Evolutionary conservation across 2,113 vertebrate species (phyloP).

Genomic region (Neotoma lepida): DNA sequence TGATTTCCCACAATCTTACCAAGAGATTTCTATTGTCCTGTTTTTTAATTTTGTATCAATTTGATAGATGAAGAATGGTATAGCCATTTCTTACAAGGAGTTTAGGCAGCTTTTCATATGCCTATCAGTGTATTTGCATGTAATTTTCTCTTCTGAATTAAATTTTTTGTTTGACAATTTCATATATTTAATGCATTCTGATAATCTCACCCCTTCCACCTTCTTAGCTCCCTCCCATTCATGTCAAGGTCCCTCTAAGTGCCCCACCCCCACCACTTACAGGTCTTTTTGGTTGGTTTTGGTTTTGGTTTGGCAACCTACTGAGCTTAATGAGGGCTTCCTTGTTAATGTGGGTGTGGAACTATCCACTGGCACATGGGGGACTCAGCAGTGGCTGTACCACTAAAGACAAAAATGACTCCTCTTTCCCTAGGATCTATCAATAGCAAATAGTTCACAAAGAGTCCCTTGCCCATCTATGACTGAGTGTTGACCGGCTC

Average conservation of each 20-base stretch:
- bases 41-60: background rate
- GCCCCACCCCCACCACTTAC: background rate
- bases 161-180: background rate
- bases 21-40: background rate
- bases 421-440: background rate
- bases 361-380: background rate
- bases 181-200: background rate
- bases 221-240: background rate
- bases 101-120: background rate
- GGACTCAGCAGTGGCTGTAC: background rate
- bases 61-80: background rate
- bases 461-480: background rate
- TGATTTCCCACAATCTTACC: background rate
- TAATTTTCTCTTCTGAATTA: background rate
- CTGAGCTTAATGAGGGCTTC: background rate
- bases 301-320: background rate
- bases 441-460: background rate
- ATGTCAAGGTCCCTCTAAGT: background rate
- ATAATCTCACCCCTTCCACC: too few species aligned
- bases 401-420: background rate
- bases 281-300: background rate
- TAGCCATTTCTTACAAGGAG: background rate
- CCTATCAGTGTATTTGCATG: background rate
- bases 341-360: background rate
- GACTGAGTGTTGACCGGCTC: background rate